These are phyloP conservation scores for Scaeva pyrastri DNA, from an alignment of 2,888 invertebrate species.

Conservation along the genomic window DNA sequence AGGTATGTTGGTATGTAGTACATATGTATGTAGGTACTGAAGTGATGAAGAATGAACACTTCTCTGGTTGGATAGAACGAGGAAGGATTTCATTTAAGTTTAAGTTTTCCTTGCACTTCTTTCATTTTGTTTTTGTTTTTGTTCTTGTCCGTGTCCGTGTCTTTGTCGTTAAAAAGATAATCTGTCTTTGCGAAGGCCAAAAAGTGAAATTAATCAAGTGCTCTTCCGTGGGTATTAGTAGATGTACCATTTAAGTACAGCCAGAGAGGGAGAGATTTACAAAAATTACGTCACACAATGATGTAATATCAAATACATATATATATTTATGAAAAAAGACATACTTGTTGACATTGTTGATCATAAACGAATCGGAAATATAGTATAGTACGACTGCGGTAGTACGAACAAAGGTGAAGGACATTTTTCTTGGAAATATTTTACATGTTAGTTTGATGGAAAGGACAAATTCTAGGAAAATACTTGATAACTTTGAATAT, in stretches of 20 bases:
- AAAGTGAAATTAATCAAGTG: slow-evolving; percentile 38
- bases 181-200: slow-evolving; percentile 23
- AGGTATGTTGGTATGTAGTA: neutral
- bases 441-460: neutral
- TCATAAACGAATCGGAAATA: slow-evolving; percentile 9
- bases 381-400: neutral
- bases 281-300: slow-evolving; percentile 32
- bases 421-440: neutral
- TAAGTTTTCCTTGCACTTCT: neutral
- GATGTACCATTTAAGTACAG: neutral
- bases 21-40: too few species aligned
- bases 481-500: neutral
- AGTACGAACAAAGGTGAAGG: neutral
- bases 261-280: neutral
- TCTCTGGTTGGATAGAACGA: neutral
- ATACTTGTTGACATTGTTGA: slow-evolving; percentile 19
- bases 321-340: too few species aligned
- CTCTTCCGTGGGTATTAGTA: neutral
- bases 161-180: neutral
- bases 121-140: neutral
- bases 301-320: neutral
- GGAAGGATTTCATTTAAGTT: slow-evolving; percentile 14
- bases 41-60: neutral
- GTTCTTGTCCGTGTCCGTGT: too few species aligned
- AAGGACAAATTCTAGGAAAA: slow-evolving; percentile 3